Conservation (phyloP, 2,797 vertebrate species). For the Sebastes kiyomatsui region DNA sequence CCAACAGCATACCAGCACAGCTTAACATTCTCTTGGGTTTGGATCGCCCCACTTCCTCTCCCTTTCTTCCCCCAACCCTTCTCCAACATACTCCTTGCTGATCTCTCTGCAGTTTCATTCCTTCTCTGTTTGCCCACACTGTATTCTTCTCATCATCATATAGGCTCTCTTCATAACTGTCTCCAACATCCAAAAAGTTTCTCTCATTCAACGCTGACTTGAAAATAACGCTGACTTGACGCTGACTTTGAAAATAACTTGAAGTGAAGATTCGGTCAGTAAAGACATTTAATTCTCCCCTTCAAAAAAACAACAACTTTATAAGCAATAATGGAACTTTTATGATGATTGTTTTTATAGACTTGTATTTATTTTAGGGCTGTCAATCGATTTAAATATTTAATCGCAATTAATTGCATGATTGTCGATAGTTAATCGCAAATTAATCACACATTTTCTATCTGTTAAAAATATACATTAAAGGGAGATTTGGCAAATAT, state of each 20-base stretch:
- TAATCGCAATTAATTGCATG: too few relatives aligned
- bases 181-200: neutral
- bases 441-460: too few relatives aligned
- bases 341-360: neutral
- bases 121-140: slow-evolving; percentile 1
- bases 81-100: slow-evolving; percentile 11
- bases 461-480: too few relatives aligned
- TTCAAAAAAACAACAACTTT: neutral
- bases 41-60: slow-evolving; percentile 57
- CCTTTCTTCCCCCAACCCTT: slow-evolving; percentile 26
- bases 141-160: neutral
- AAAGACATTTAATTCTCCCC: neutral
- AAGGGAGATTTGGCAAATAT: too few relatives aligned
- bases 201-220: neutral
- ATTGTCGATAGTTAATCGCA: too few relatives aligned
- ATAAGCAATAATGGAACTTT: neutral
- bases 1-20: slow-evolving; percentile 74
- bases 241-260: neutral
- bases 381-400: too few relatives aligned
- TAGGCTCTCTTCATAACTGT: neutral
- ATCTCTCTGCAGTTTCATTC: slow-evolving; percentile 6
- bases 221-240: neutral
- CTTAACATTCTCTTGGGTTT: slow-evolving; percentile 77
- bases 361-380: neutral
- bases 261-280: neutral